Conservation (phyloP, 2,797 vertebrate species). For the Neostethus bicornis region DNA sequence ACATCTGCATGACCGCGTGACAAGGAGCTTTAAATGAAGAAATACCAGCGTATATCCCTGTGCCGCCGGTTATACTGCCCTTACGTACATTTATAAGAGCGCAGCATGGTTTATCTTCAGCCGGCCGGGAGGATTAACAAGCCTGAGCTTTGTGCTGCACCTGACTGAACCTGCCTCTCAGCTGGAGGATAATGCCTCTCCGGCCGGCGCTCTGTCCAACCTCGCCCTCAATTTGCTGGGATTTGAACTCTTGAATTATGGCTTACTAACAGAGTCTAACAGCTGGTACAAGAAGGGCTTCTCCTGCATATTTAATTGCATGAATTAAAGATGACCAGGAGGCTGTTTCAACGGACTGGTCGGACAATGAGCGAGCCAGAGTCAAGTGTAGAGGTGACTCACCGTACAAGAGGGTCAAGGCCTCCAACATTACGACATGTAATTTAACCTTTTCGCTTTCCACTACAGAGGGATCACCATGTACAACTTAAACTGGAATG, state of each 20-base stretch:
- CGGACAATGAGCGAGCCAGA: constrained; percentile 59
- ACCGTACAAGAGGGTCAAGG: constrained; percentile 54
- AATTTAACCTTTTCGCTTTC: constrained; percentile 10
- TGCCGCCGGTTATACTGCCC: constrained; percentile 14
- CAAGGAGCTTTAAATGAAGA: constrained; percentile 7
- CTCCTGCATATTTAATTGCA: constrained; percentile 93
- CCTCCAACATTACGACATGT: constrained; percentile 38
- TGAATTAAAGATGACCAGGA: constrained; percentile 89
- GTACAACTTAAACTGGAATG: background rate
- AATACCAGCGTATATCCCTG: constrained; percentile 12
- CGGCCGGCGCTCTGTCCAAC: constrained; percentile 83
- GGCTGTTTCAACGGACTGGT: constrained; percentile 66
- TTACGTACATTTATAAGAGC: constrained; percentile 37
- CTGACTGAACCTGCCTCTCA: constrained; percentile 83
- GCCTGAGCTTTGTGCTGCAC: constrained; percentile 62
- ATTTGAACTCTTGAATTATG: constrained; percentile 91
- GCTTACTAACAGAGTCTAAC: constrained; percentile 87
- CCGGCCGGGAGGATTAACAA: constrained; percentile 70
- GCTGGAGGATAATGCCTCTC: constrained; percentile 83
- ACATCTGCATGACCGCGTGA: background rate
- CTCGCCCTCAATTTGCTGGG: constrained; percentile 90
- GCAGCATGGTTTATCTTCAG: constrained; percentile 42
- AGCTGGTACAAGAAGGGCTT: constrained; percentile 87
- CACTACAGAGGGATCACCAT: background rate
- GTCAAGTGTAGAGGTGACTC: constrained; percentile 59